Base-by-base conservation (phyloP, 2,113 vertebrate genomes). In the Sinocyclocheilus maitianheensis region DNA sequence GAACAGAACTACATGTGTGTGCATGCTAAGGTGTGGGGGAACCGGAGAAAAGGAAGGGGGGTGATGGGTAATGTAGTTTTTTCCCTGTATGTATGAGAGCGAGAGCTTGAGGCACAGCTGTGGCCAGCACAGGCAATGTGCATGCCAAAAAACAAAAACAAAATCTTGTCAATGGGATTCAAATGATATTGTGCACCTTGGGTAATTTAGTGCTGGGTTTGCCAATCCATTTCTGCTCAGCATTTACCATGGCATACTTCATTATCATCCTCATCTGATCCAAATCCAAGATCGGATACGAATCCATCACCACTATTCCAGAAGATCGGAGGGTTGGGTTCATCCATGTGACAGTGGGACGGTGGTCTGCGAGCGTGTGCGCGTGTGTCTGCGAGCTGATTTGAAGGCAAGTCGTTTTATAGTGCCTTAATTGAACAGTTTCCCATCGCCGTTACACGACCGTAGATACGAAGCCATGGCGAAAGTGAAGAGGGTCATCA, bases 361-460 rank as follows among this genome's bases (percentile, higher is more conserved):
- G 82, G 89, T 89, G 24, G 78, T 62, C 83, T 65, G 86, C 60
- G 82, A 77, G 86, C 75, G 74, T 74, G 77, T 37, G 65, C 76
- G 67, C 69, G 43, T 86, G 71, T 58, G 58, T 86, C 16, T 74
- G 65, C 55, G n/a, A 81, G 67, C 89, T 91, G 88, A 86, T 84
- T 83, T 69, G 43, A 85, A 72, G 46, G 75, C 90, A 91, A 91
- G 91, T 91, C 63, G 92, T 87, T 92, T 89, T 91, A 24, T 91
- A 93, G 94, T 94, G 94, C 94, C 94, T 94, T 93, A 92, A 88
- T 90, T 90, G 91, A 90, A 90, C 89, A 84, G 89, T 88, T 90
- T 88, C 86, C 34, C 86, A 67, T 83, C 46, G 5, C 24, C 18
- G 80, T 82, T 37, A 69, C 65, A 55, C 12, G n/a, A 67, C 60